Conservation (phyloP, 2,113 vertebrate species). For the Micromys minutus region DNA sequence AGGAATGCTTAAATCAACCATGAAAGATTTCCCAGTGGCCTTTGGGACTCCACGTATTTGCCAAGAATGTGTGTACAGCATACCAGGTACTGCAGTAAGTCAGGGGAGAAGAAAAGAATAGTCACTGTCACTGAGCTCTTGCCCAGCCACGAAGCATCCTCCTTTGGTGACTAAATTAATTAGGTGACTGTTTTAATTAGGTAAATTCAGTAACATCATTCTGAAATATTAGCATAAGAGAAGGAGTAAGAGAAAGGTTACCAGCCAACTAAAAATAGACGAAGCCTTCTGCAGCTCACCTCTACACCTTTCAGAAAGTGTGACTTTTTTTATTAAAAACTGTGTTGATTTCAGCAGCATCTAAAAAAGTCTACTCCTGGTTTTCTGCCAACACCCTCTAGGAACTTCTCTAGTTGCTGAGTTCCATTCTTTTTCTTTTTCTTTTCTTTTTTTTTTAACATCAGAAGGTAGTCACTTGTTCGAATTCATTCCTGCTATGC, state of each 20-base stretch:
- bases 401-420: background rate
- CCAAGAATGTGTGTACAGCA: background rate
- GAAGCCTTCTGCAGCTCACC: background rate
- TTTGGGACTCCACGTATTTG: background rate
- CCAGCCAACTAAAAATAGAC: background rate
- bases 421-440: background rate
- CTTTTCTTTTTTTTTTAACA: background rate
- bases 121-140: background rate
- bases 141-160: background rate
- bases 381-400: background rate
- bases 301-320: background rate
- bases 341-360: background rate
- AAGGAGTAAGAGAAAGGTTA: background rate
- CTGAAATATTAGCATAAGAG: background rate
- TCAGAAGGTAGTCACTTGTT: background rate
- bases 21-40: background rate
- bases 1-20: background rate
- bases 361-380: background rate
- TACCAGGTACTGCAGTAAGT: background rate
- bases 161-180: background rate
- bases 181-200: background rate
- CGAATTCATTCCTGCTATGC: background rate
- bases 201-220: background rate
- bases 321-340: slow-evolving; percentile 34
- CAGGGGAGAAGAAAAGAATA: background rate